Evolutionary conservation across 2,113 vertebrate genomes (phyloP).

Genomic region (Ascaphus truei): DNA sequence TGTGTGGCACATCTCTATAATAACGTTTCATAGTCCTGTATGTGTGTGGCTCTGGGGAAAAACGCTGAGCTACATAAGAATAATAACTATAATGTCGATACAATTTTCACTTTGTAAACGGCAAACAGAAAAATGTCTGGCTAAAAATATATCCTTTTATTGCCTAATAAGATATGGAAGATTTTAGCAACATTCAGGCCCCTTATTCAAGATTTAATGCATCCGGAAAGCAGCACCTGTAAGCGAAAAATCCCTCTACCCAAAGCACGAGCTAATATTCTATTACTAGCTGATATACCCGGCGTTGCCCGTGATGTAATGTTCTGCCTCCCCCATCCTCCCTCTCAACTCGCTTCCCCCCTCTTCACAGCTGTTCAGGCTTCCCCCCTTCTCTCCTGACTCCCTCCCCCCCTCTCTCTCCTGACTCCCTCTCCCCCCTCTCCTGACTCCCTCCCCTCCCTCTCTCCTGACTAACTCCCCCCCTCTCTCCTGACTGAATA

Average conservation of each 20-base stretch:
- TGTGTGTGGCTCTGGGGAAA: not conserved
- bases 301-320: no score
- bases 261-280: not conserved
- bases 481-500: no score
- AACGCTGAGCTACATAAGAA: not conserved
- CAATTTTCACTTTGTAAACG: not conserved
- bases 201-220: not conserved
- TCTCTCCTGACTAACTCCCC: no score
- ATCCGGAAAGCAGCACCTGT: not conserved
- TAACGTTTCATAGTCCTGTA: not conserved
- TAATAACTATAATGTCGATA: not conserved
- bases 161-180: not conserved
- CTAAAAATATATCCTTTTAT: not conserved
- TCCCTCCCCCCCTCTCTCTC: no score
- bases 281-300: no score
- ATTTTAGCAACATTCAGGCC: not conserved
- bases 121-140: not conserved
- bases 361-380: no score
- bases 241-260: not conserved
- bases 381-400: no score
- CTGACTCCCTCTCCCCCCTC: no score
- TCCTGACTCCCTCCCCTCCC: no score
- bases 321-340: no score
- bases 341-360: no score
- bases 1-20: not conserved